Evolutionary conservation across 2,888 invertebrate species (phyloP).

Genomic region (Coelopa pilipes): DNA sequence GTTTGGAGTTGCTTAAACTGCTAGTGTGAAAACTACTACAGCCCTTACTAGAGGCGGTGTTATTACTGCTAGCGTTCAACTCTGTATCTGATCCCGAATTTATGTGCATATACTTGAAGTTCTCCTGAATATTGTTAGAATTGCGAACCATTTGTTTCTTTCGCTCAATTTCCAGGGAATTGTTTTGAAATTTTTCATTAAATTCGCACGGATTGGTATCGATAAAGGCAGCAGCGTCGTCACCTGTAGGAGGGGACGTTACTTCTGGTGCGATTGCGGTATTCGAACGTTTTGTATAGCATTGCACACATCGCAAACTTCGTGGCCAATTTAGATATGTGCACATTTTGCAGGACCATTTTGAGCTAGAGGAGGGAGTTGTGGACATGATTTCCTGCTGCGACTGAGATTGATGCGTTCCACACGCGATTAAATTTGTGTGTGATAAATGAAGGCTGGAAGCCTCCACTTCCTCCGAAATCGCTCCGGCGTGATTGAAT

Average conservation of each 20-base stretch:
- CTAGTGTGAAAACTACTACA: conserved; percentile 40
- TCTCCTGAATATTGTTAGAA: conserved; percentile 49
- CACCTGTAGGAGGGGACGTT: conserved; percentile 37
- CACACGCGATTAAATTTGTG: conserved; percentile 58
- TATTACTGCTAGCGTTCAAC: conserved; percentile 56
- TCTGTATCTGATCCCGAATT: conserved; percentile 62
- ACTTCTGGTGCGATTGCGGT: conserved; percentile 41
- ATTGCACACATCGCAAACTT: conserved; percentile 68
- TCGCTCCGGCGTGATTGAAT: conserved; percentile 42
- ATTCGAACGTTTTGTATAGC: conserved; percentile 59
- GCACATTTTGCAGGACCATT: conserved; percentile 77
- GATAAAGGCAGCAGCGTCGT: conserved; percentile 18
- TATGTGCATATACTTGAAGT: conserved; percentile 57
- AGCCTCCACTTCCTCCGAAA: conserved; percentile 57
- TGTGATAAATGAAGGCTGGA: conserved; percentile 54
- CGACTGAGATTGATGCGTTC: conserved; percentile 49
- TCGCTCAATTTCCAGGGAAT: neutral
- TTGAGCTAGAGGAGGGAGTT: conserved; percentile 59
- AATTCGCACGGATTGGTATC: conserved; percentile 19
- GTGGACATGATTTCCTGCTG: conserved; percentile 42
- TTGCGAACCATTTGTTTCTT: conserved; percentile 31
- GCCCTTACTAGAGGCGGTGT: conserved; percentile 43
- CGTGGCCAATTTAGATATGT: conserved; percentile 79
- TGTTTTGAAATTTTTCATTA: conserved; percentile 14
- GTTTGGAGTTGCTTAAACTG: conserved; percentile 46